These are phyloP conservation scores for Tiaroga cobitis DNA, from an alignment of 2,797 vertebrate species.

Conservation along the genomic window DNA sequence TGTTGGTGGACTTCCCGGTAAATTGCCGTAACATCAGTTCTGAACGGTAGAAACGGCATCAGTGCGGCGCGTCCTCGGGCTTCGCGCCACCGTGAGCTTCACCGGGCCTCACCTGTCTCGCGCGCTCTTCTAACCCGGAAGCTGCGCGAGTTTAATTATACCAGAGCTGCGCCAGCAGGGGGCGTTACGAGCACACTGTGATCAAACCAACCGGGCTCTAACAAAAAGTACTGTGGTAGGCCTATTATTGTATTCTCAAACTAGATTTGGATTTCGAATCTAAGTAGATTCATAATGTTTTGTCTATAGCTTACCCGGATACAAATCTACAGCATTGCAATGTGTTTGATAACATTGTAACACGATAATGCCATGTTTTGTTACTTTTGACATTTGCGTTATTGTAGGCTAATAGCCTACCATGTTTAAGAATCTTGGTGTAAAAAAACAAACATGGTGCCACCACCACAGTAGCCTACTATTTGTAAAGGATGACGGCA, in stretches of 20 bases:
- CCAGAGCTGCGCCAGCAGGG: slow-evolving; percentile 38
- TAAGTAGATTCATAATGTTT: not conserved
- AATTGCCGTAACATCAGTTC: slow-evolving; percentile 10
- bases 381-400: not conserved
- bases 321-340: not conserved
- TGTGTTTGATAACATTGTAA: not conserved
- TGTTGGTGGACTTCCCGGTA: not conserved
- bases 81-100: not conserved
- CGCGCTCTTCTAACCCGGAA: slow-evolving; percentile 6
- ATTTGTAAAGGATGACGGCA: not conserved
- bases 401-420: not conserved
- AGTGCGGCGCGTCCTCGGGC: not conserved
- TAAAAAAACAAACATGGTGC: not conserved
- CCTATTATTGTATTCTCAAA: not conserved
- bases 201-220: not conserved
- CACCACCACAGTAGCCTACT: not conserved
- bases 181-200: slow-evolving; percentile 32
- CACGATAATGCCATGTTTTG: not conserved
- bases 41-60: not conserved
- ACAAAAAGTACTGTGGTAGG: not conserved
- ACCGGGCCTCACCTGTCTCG: slow-evolving; percentile 14
- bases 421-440: not conserved
- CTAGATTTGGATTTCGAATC: not conserved
- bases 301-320: not conserved
- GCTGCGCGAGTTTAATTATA: not conserved